Evolutionary conservation across 2,888 invertebrate species (phyloP).

Genomic region (Plutella xylostella): DNA sequence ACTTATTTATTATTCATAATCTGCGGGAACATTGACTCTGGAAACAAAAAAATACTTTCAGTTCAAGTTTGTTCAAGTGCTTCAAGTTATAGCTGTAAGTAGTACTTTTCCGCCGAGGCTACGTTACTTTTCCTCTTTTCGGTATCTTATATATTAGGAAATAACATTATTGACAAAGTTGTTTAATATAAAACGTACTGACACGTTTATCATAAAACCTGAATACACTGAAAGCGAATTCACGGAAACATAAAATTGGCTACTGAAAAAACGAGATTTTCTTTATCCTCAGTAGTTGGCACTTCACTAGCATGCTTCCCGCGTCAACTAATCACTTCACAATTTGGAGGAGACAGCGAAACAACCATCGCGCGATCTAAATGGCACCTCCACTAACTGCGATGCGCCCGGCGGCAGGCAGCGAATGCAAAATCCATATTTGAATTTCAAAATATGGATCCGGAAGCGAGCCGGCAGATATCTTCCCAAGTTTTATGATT

Average conservation of each 20-base stretch:
- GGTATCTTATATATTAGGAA: too few relatives aligned
- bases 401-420: slow-evolving; percentile 32
- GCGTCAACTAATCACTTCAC: background rate
- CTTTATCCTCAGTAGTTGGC: too few relatives aligned
- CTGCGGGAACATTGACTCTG: slow-evolving; percentile 24
- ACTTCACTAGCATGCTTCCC: slow-evolving; percentile 10
- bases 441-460: slow-evolving; percentile 61
- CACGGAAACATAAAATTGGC: too few relatives aligned
- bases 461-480: slow-evolving; percentile 35
- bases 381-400: slow-evolving; percentile 17
- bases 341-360: background rate
- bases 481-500: slow-evolving; percentile 35
- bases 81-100: too few relatives aligned
- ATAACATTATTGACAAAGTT: too few relatives aligned
- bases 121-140: too few relatives aligned
- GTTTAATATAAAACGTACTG: too few relatives aligned
- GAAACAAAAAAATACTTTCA: slow-evolving; percentile 23
- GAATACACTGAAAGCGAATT: too few relatives aligned
- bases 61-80: too few relatives aligned
- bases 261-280: too few relatives aligned
- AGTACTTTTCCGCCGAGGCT: too few relatives aligned
- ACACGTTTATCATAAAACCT: too few relatives aligned
- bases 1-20: slow-evolving; percentile 28
- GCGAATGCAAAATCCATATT: slow-evolving; percentile 63
- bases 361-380: slow-evolving; percentile 28